These are phyloP conservation scores for Scotopteryx bipunctaria DNA, from an alignment of 2,888 invertebrate species.

Conservation along the genomic window DNA sequence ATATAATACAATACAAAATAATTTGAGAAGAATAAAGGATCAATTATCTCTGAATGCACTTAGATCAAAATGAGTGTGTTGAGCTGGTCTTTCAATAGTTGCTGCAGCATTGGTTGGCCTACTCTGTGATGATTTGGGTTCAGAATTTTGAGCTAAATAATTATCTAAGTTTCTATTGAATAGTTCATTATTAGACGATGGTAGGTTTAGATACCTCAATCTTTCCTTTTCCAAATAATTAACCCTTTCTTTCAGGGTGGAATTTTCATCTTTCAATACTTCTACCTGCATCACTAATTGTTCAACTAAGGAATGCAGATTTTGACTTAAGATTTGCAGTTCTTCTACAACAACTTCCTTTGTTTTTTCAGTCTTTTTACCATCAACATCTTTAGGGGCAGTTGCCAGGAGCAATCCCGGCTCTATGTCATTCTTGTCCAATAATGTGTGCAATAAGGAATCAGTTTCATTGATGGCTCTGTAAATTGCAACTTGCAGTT, in stretches of 20 bases:
- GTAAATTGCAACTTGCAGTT: conserved; percentile 84
- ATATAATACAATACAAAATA: too few relatives aligned
- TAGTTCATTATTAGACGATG: conserved; percentile 52
- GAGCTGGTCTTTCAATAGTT: conserved; percentile 43
- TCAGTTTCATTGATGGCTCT: conserved; percentile 88
- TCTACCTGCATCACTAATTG: conserved; percentile 86
- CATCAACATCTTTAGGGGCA: conserved; percentile 55
- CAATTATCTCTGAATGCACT: conserved; percentile 61
- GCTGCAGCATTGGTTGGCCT: conserved; percentile 39
- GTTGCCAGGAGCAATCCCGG: conserved; percentile 46
- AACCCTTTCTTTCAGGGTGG: conserved; percentile 82
- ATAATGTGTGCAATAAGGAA: conserved; percentile 78
- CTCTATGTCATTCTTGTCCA: conserved; percentile 51
- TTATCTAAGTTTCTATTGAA: conserved; percentile 36
- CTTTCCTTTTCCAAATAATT: conserved; percentile 82
- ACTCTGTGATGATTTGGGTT: conserved; percentile 38
- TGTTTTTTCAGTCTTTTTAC: conserved; percentile 84
- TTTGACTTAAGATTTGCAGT: conserved; percentile 85
- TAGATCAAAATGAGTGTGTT: conserved; percentile 64
- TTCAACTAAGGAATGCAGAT: conserved; percentile 80
- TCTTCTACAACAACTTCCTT: conserved; percentile 86
- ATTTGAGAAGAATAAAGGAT: too few relatives aligned
- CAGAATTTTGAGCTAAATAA: conserved; percentile 26
- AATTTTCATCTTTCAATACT: conserved; percentile 85
- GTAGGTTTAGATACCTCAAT: conserved; percentile 66